These are phyloP conservation scores for Perognathus longimembris DNA, from an alignment of 2,113 vertebrate genomes.

Conservation along the genomic window DNA sequence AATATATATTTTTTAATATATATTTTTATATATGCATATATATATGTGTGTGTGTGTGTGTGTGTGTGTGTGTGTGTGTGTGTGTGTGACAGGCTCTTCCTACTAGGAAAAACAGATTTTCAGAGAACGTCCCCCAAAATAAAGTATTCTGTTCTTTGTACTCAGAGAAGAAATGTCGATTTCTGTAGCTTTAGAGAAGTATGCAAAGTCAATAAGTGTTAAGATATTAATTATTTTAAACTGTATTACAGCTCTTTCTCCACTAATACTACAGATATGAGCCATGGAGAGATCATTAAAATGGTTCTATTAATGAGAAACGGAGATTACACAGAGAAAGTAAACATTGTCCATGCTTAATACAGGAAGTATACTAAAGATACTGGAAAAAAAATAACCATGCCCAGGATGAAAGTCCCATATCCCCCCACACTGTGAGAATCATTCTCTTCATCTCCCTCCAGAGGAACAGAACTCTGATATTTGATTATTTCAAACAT, in stretches of 20 bases:
- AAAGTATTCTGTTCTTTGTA: background rate
- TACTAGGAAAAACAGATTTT: background rate
- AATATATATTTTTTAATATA: too few relatives aligned
- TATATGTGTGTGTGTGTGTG: too few relatives aligned
- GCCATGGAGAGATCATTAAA: background rate
- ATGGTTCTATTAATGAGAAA: background rate
- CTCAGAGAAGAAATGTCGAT: background rate
- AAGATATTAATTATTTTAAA: background rate
- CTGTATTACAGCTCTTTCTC: background rate
- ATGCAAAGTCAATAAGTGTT: background rate
- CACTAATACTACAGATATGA: background rate
- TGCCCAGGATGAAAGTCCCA: background rate
- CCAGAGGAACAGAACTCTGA: background rate
- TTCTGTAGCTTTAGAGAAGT: constrained; percentile 1
- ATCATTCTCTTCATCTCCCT: background rate
- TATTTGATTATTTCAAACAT: background rate
- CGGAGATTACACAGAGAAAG: background rate
- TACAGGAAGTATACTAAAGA: background rate
- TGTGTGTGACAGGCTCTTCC: background rate
- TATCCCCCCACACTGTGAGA: background rate
- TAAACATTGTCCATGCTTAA: constrained; percentile 35
- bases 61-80: too few relatives aligned
- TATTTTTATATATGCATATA: too few relatives aligned
- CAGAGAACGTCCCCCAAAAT: background rate
- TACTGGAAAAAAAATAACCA: constrained; percentile 7